Conservation (phyloP, 2,797 vertebrate species). For the Acanthornis magna region DNA sequence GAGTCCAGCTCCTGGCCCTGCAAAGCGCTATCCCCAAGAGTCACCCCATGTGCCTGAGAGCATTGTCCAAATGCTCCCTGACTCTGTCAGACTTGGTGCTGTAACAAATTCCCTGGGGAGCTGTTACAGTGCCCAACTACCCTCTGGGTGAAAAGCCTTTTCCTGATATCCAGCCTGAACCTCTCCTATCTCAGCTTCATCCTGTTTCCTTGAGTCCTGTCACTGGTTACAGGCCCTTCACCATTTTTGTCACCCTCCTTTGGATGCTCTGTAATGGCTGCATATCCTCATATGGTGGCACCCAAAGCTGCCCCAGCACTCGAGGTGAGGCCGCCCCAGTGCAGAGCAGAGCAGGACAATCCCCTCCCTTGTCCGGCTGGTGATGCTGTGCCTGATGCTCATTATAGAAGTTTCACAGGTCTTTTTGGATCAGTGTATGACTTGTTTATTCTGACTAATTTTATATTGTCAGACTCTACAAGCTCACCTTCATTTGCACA, state of each 20-base stretch:
- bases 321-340: rapidly evolving
- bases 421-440: not conserved
- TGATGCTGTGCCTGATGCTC: not conserved
- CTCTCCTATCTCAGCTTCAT: not conserved
- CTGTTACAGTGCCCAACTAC: not conserved
- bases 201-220: not conserved
- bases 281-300: not conserved
- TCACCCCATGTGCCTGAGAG: too few species aligned
- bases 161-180: not conserved
- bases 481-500: not conserved
- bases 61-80: not conserved
- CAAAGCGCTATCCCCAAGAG: too few species aligned
- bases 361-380: not conserved
- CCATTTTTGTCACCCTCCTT: not conserved
- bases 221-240: not conserved
- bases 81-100: not conserved
- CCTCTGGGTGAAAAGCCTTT: not conserved
- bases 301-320: not conserved
- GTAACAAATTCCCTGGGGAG: not conserved
- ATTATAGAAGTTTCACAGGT: not conserved
- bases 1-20: not conserved
- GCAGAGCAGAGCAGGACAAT: not conserved
- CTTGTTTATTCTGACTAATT: not conserved
- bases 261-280: not conserved
- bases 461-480: not conserved